Evolutionary conservation across 2,113 vertebrate genomes (phyloP), one percentile per base, ranked within the genome.

Genomic region (Isichthys henryi): DNA sequence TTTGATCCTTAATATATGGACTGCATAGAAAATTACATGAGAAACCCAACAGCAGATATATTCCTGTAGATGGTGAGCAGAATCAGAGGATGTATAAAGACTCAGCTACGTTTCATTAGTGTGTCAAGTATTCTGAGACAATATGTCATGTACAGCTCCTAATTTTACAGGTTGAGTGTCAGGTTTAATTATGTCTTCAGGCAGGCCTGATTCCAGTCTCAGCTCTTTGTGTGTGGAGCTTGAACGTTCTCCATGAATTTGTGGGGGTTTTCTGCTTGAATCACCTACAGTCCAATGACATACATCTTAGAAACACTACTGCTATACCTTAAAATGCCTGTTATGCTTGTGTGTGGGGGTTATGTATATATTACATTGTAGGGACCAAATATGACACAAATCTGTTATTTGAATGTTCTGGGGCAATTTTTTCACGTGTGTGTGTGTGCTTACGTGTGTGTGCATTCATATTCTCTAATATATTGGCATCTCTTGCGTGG

Each of bases 381-480:
- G 62, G 62, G n/a, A 31, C 62, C n/a, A 31, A 70, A 66, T 66
- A n/a, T 27, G 8, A n/a, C n/a, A 66, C n/a, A 27, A 66, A 66
- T 0, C n/a, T 27, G 62, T 66, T 66, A 66, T 66, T 66, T 66
- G 27, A 66, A 66, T 0, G 1, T 66, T 66, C n/a, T 66, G 3
- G 8, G 9, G 2, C 8, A 9, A 66, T 66, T 66, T 66, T 66
- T 66, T 27, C 53, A 27, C 2, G 62, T 27, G 2, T 62, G 23
- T 62, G 56, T n/a, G 0, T 58, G 21, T 23, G 39, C 23, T 39
- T 58, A 39, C 2, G 39, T 39, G 39, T 39, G 31, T 90, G 70
- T 89, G 58, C 52, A 70, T 89, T 17, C n/a, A 31, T 90, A 88
- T 66, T 83, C 62, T 89, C 3, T 27, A 27, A 66, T 66, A 66